phyloP scores from a whole-genome alignment of 1,140 invertebrate genomes.

The Musca domestica region DNA sequence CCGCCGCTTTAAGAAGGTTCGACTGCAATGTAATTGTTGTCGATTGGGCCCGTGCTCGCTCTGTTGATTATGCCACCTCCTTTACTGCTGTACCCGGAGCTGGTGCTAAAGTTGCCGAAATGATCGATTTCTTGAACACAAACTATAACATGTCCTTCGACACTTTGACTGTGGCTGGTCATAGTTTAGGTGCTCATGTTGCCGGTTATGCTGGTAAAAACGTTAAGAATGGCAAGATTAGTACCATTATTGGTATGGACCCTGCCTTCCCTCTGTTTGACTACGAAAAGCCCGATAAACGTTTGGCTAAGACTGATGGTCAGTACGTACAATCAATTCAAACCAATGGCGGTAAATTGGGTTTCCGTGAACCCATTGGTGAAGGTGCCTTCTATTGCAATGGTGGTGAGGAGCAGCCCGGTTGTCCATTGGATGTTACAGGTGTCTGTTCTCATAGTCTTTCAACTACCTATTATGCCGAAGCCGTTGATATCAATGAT shows the following conservation, averaged over 20 bases:
- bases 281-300: constrained; percentile 36
- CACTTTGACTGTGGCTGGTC: constrained; percentile 49
- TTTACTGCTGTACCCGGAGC: constrained; percentile 41
- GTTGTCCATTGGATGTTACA: constrained; percentile 54
- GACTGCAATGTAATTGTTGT: constrained; percentile 59
- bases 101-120: constrained; percentile 42
- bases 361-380: constrained; percentile 55
- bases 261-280: constrained; percentile 54
- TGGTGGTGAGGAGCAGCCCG: constrained; percentile 58
- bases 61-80: constrained; percentile 51
- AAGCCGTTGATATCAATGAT: constrained; percentile 32
- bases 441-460: constrained; percentile 48
- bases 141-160: constrained; percentile 40
- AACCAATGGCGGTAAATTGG: constrained; percentile 58
- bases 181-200: constrained; percentile 56
- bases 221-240: constrained; percentile 35
- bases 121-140: constrained; percentile 46
- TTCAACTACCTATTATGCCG: constrained; percentile 37
- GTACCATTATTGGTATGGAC: constrained; percentile 54
- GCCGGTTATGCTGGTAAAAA: constrained; percentile 57
- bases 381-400: constrained; percentile 60
- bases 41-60: constrained; percentile 54
- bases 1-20: constrained; percentile 50
- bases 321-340: constrained; percentile 56
- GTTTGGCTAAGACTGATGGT: constrained; percentile 53